phyloP scores from a whole-genome alignment of 2,113 vertebrate genomes.

The Colius striatus region DNA sequence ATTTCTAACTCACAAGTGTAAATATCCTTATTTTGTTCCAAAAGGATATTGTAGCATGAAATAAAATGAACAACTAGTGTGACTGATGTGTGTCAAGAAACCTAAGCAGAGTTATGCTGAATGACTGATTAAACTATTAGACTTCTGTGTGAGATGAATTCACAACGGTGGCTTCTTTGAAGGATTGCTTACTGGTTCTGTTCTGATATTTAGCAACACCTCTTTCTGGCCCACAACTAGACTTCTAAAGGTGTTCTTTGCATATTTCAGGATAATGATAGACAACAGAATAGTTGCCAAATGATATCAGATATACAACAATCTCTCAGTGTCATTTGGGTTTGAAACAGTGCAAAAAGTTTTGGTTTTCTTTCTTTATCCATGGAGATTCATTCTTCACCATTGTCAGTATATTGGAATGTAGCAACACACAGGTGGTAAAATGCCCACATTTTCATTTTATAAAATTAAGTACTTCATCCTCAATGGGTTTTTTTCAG shows the following conservation, averaged over 20 bases:
- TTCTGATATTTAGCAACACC: neutral
- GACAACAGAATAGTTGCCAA: neutral
- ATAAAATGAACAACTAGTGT: neutral
- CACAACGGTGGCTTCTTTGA: neutral
- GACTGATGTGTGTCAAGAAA: neutral
- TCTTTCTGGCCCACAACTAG: neutral
- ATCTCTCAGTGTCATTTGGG: neutral
- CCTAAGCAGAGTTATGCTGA: neutral
- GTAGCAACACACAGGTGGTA: neutral
- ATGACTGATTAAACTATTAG: neutral
- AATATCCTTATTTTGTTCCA: neutral
- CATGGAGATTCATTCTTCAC: neutral
- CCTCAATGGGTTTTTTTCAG: neutral
- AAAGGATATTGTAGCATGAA: neutral
- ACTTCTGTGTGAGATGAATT: neutral
- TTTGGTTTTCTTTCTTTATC: neutral
- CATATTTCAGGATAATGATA: accelerated
- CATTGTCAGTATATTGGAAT: neutral
- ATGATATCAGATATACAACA: neutral
- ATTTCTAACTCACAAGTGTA: neutral
- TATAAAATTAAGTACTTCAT: neutral
- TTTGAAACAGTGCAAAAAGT: neutral
- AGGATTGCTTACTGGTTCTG: neutral
- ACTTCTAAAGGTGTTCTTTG: neutral
- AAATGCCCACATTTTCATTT: neutral